These are phyloP conservation scores for Gymnocypris eckloni DNA, from an alignment of 2,797 vertebrate species.

Conservation along the genomic window DNA sequence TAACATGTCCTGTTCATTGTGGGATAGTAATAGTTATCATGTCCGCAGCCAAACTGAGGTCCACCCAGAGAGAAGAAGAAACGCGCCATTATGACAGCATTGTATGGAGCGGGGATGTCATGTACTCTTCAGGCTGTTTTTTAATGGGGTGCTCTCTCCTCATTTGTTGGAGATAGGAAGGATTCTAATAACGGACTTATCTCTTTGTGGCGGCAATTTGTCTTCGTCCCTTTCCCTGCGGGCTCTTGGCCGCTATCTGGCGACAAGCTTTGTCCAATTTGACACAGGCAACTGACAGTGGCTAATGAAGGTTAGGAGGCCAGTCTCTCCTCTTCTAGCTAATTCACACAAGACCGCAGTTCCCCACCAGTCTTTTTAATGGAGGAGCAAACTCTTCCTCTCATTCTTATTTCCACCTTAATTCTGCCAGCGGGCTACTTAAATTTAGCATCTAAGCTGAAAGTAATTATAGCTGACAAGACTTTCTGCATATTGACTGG, in stretches of 20 bases:
- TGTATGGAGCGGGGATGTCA: slow-evolving; percentile 42
- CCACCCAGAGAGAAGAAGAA: slow-evolving; percentile 29
- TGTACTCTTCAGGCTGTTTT: slow-evolving; percentile 55
- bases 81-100: slow-evolving; percentile 40
- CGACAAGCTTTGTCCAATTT: slow-evolving; percentile 59
- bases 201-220: slow-evolving; percentile 66
- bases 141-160: slow-evolving; percentile 59
- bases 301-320: slow-evolving; percentile 74
- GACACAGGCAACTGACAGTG: slow-evolving; percentile 55
- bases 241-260: slow-evolving; percentile 58
- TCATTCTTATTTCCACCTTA: slow-evolving; percentile 28
- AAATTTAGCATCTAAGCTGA: slow-evolving; percentile 32
- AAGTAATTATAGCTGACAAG: slow-evolving; percentile 11
- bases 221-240: slow-evolving; percentile 58
- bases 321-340: slow-evolving; percentile 49
- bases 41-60: slow-evolving; percentile 10
- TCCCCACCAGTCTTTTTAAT: slow-evolving; percentile 56
- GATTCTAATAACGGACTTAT: slow-evolving; percentile 69
- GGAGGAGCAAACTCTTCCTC: slow-evolving; percentile 15
- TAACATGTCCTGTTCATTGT: not conserved
- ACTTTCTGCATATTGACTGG: not conserved
- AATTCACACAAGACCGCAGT: slow-evolving; percentile 60
- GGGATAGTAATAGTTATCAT: slow-evolving; percentile 3
- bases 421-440: not conserved
- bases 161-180: slow-evolving; percentile 61